A percentile compares a stretch with the other conserved stretches of the same genome.
Evolutionary conservation across 2,113 vertebrate genomes (phyloP).

Genomic region (Delphinus delphis): DNA sequence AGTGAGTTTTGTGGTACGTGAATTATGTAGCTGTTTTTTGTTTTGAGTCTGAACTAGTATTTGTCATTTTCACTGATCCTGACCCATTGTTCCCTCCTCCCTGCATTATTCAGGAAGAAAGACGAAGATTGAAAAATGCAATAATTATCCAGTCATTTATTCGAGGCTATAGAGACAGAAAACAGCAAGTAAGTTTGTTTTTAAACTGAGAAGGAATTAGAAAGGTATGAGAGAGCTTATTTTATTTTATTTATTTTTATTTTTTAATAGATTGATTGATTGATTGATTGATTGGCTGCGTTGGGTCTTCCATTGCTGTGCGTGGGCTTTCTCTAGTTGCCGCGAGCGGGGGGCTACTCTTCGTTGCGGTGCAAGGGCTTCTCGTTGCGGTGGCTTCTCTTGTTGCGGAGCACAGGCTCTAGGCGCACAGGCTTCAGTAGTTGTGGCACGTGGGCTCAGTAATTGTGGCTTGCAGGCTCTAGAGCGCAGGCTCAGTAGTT

Average conservation of each 20-base stretch:
- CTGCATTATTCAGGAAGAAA: constrained; percentile 90
- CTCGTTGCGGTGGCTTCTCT: too few relatives aligned
- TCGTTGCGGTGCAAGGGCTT: too few relatives aligned
- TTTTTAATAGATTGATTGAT: too few relatives aligned
- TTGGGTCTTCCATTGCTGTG: too few relatives aligned
- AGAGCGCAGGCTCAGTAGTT: too few relatives aligned
- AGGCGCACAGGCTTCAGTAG: too few relatives aligned
- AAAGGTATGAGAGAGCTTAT: neutral
- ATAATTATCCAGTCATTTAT: constrained; percentile 98
- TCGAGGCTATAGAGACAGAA: constrained; percentile 94
- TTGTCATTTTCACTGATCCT: neutral
- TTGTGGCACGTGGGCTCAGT: too few relatives aligned
- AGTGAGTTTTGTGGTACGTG: neutral
- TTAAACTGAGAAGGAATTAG: neutral
- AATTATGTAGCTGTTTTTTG: neutral
- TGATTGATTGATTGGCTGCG: too few relatives aligned
- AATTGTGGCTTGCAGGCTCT: too few relatives aligned
- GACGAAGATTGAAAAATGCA: constrained; percentile 95
- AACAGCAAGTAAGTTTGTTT: constrained; percentile 90
- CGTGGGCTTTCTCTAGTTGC: too few relatives aligned
- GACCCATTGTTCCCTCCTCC: neutral
- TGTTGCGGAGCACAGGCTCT: too few relatives aligned
- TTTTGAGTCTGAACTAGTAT: neutral
- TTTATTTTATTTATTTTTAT: neutral
- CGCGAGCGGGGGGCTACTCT: too few relatives aligned